Base-by-base conservation (phyloP, 2,113 vertebrate genomes). In the Lasiurus borealis region DNA sequence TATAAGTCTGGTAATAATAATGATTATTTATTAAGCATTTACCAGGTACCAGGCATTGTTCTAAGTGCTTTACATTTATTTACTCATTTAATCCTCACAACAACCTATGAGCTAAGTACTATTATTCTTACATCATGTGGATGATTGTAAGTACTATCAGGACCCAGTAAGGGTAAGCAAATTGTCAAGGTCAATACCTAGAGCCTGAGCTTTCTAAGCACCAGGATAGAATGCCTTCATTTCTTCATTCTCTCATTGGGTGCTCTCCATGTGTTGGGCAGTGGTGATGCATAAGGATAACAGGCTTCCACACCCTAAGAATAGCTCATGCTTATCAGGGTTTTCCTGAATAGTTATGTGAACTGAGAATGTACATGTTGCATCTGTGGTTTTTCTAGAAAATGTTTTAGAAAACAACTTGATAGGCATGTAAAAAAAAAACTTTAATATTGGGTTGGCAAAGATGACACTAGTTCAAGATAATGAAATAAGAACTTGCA, bases 401-500 rank as follows among this genome's bases (percentile, higher is more conserved):
- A 11, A 16, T 1, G 34, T 90, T 31, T 44, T 91, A 44, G 34
- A 78, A 86, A 94, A 54, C 54, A 83, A 57, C 21, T 81, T 21
- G 27, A 23, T 85, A 18, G 52, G 4, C 15, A 21, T 73, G 78
- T n/a, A n/a, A 85, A 81, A 85, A 48, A 62, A 40, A 44, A 80
- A 80, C 40, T 73, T 80, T 83, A 69, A 27, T 71, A 46, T 23
- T 29, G 44, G 25, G 12, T n/a, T 77, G 57, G 75, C 3, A 6
- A 83, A 66, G 44, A 90, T 11, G 23, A 34, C 46, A 83, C 18
- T 52, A 68, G 81, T 66, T 95, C 40, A 48, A n/a, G 15, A 69
- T 29, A 90, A 62, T 90, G 85, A 94, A 82, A 81, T 52, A 81
- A 93, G 44, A 93, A 90, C 7, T 75, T 84, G 10, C 27, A 66